Conservation (phyloP, 2,797 vertebrate genomes). For the Hephaestus fuliginosus region DNA sequence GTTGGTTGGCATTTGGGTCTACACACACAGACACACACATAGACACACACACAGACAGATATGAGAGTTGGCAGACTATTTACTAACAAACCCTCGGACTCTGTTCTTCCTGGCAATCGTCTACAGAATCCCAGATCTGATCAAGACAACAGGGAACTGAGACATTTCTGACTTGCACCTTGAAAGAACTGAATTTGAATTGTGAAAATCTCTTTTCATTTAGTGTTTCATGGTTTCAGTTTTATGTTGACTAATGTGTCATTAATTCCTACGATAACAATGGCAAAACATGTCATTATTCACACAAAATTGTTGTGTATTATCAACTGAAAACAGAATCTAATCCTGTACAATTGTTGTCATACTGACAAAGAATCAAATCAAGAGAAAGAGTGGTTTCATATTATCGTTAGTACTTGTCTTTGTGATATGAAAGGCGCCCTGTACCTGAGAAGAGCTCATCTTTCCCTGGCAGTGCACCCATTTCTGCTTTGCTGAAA, state of each 20-base stretch:
- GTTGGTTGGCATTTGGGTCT: conserved; percentile 86
- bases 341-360: neutral
- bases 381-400: neutral
- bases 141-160: neutral
- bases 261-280: no score
- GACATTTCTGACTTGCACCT: neutral
- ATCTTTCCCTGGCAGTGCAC: conserved; percentile 61
- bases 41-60: conserved; percentile 6
- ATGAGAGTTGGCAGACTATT: neutral
- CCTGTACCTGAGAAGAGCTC: conserved; percentile 60
- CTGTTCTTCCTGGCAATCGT: neutral
- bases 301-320: neutral
- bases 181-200: neutral
- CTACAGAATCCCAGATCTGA: neutral
- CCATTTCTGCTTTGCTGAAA: conserved; percentile 77
- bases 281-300: neutral
- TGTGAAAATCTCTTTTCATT: neutral
- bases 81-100: neutral
- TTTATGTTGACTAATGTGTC: neutral
- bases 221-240: no score
- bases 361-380: neutral
- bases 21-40: conserved; percentile 15
- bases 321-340: neutral
- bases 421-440: neutral
- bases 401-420: neutral